Conservation (phyloP, 2,113 vertebrate genomes). For the Rousettus leschenaultii region DNA sequence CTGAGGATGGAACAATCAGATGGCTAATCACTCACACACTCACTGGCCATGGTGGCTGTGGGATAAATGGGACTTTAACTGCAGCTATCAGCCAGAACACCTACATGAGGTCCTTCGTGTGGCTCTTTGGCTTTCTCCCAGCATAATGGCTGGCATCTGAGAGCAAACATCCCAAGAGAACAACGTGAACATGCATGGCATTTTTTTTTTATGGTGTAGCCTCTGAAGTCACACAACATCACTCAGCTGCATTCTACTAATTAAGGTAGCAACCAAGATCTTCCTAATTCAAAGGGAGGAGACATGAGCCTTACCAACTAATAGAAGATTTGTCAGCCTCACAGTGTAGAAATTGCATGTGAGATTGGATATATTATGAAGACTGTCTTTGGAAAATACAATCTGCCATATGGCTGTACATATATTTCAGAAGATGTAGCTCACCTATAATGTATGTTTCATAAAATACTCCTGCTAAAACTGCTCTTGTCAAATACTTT, state of each 20-base stretch:
- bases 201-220: not conserved
- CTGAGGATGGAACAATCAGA: not conserved
- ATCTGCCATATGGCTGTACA: not conserved
- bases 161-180: too few species aligned
- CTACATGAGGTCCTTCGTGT: not conserved
- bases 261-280: not conserved
- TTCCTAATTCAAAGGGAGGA: not conserved
- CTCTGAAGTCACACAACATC: not conserved
- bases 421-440: not conserved
- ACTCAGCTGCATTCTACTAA: not conserved
- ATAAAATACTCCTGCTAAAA: not conserved
- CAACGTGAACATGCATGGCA: not conserved
- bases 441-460: not conserved
- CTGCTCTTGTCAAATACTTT: not conserved
- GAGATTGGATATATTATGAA: not conserved
- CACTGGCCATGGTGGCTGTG: not conserved
- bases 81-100: not conserved
- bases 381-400: not conserved
- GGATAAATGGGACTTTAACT: not conserved
- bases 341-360: not conserved
- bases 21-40: not conserved
- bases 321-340: not conserved
- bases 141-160: not conserved
- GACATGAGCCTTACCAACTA: not conserved
- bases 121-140: not conserved